Conservation (phyloP, 1,140 invertebrate genomes). For the Drosophila willistoni region DNA sequence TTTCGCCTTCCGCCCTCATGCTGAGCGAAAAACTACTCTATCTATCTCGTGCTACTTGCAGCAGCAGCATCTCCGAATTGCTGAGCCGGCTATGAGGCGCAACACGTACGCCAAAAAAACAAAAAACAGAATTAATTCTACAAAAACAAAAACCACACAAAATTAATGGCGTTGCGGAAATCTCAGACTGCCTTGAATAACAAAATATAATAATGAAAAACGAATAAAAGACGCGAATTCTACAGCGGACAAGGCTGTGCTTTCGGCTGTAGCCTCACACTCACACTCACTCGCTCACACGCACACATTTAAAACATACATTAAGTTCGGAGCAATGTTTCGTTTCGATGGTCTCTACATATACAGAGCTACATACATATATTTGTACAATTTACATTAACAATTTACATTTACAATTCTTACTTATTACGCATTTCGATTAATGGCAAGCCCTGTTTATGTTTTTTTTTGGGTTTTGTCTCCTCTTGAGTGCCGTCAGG, state of each 20-base stretch:
- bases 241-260: constrained; percentile 32
- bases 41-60: constrained; percentile 21
- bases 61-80: constrained; percentile 6
- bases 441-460: constrained; percentile 16
- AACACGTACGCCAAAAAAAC: constrained; percentile 72
- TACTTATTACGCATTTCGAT: constrained; percentile 43
- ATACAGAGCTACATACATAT: background rate
- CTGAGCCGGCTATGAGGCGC: constrained; percentile 54
- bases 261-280: constrained; percentile 17
- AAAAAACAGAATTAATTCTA: constrained; percentile 9
- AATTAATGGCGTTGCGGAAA: constrained; percentile 75
- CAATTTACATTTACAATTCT: constrained; percentile 39
- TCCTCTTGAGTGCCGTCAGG: constrained; percentile 13
- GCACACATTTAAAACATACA: background rate
- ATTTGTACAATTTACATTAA: constrained; percentile 6
- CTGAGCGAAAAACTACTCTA: constrained; percentile 14
- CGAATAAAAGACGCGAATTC: constrained; percentile 18
- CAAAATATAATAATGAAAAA: constrained; percentile 28
- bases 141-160: constrained; percentile 32
- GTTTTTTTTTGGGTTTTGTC: too few species aligned
- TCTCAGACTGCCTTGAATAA: constrained; percentile 59
- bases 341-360: background rate
- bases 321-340: constrained; percentile 2
- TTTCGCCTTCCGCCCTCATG: constrained; percentile 21
- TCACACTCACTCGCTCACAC: background rate